Percentiles rank a stretch among this genome's conserved stretches.
These are phyloP conservation scores for Chaetodon trifasciatus DNA, from an alignment of 2,797 vertebrate genomes.

Conservation along the genomic window DNA sequence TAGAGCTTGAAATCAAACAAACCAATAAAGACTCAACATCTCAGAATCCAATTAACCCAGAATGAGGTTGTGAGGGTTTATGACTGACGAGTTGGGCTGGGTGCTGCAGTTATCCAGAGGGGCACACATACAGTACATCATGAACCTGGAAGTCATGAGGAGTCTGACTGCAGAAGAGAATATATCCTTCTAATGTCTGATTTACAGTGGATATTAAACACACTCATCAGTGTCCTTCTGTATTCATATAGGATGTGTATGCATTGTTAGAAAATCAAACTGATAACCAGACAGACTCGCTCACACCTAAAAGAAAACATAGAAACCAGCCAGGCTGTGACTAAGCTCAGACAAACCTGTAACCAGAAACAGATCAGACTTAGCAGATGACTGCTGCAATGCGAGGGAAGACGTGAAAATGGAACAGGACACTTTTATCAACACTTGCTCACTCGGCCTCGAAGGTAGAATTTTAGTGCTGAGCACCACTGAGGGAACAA, in stretches of 20 bases:
- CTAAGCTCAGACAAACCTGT: background rate
- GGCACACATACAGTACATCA: background rate
- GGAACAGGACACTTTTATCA: conserved; percentile 28
- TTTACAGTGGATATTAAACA: background rate
- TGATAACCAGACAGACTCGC: background rate
- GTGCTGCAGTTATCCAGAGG: conserved; percentile 4
- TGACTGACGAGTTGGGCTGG: conserved; percentile 28
- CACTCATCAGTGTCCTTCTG: background rate
- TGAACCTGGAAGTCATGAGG: background rate
- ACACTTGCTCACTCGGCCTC: conserved; percentile 40
- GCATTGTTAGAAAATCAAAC: background rate
- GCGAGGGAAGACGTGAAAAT: conserved; percentile 45
- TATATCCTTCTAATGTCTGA: background rate
- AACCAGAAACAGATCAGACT: conserved; percentile 4
- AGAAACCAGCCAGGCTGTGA: background rate
- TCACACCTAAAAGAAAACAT: background rate
- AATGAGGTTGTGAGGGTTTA: conserved; percentile 55
- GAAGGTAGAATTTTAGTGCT: conserved; percentile 44
- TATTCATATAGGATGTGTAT: background rate
- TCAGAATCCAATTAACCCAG: conserved; percentile 63
- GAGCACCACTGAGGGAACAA: conserved; percentile 37
- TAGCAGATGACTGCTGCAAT: conserved; percentile 22
- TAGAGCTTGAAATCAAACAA: conserved; percentile 46
- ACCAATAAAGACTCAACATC: conserved; percentile 55
- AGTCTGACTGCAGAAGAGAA: background rate